Evolutionary conservation across 2,888 invertebrate genomes (phyloP), one percentile per base, ranked within the genome.

Genomic region (Achlya flavicornis): DNA sequence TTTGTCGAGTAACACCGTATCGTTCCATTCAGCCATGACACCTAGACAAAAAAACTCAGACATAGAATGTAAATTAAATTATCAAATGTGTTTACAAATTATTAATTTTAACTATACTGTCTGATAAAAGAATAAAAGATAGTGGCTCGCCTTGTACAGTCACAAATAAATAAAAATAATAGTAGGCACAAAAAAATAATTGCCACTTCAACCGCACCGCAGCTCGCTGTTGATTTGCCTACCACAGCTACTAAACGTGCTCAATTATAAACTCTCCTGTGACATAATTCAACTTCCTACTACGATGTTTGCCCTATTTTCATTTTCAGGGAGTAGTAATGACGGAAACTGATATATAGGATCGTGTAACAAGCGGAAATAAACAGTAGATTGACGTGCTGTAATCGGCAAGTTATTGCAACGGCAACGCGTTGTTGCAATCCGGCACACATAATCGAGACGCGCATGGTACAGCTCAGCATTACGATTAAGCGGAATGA

Each of bases 381-480:
- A 53, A 53, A 62, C 43, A 66, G 66, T 68, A 68, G 66, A 74
- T 74, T 65, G 74, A 76, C 74, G 75, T 82, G 83, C 81, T 72
- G 85, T 85, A 85, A 86, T 78, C 79, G 71, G 64, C 65, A 67
- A 68, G 71, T 74, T 83, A 81, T 79, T 79, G 85, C 85, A 83
- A 60, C 60, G 19, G 53, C 53, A 53, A 53, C n/a, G 53, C 19
- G 60, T 60, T 60, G 16, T 60, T 60, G 85, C 74, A 70, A 64
- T 61, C 65, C 79, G 84, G 76, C 85, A 82, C 81, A 86, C 81
- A 84, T 86, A 85, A 78, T 78, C 73, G 72, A 63, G 71, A 72
- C 72, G 71, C 79, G 75, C 78, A 75, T 71, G 75, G 68, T 72
- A 71, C 64, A 67, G 66, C 68, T 63, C 66, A 65, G 64, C 43